Evolutionary conservation across 2,888 invertebrate genomes (phyloP), one percentile per base, ranked within the genome.

Genomic region (Nomada fucata): DNA sequence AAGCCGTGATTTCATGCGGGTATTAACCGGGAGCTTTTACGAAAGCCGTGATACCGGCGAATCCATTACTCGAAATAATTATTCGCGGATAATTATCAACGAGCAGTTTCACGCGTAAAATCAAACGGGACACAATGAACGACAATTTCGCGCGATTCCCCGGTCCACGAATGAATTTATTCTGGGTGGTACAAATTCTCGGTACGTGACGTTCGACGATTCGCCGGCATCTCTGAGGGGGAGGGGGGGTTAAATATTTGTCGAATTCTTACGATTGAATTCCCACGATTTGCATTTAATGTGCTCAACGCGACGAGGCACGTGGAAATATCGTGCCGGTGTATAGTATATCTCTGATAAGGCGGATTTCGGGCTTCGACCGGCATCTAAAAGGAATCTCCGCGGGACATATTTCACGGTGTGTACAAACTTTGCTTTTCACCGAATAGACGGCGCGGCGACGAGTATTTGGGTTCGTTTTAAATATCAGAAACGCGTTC

Each of bases 31-130:
- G 61, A 71, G 61, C 42, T 79, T 65, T 76, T 83, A 68, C 74
- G 69, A 57, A 78, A 57, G 23, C 44, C 71, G n/a, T 47, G 68
- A 60, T 53, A 76, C 65, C 50, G 52, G 47, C 57, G 70, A 83
- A 73, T 60, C 61, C 68, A 60, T 83, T 78, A 74, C 65, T n/a
- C 80, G 72, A 67, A 67, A 80, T 73, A 80, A 80, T 80, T 80
- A 79, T 72, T 20, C 50, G 1, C 15, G 61, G 55, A 61, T 47
- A 63, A 79, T 80, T 80, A 80, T 79, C 80, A 72, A 44, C 65
- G 57, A 68, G 61, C 72, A 68, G 29, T 63, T 29, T 29, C 18
- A 4, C 18, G 0, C 50, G 26, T 29, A 44, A 52, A 67, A 67
- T 63, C 68, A 80, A 79, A 52, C 20, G 10, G 26, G 10, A 11